phyloP scores from a whole-genome alignment of 2,113 vertebrate genomes.

The Oenanthe oenanthe region DNA sequence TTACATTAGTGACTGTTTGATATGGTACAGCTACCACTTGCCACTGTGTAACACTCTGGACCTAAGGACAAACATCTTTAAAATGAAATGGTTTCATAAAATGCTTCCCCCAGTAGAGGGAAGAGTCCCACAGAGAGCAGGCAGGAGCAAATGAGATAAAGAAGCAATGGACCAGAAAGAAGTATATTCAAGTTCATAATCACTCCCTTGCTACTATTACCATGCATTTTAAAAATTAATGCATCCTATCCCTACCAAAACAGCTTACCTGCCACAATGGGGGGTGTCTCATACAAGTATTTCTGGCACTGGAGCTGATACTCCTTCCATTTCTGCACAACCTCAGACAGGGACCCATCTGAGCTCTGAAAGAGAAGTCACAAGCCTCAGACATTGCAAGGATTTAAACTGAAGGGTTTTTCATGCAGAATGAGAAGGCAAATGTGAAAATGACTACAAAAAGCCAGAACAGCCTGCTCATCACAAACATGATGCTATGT shows the following conservation, averaged over 20 bases:
- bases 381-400: neutral
- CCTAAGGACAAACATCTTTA: neutral
- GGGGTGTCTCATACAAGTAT: slow-evolving; percentile 70
- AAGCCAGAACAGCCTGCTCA: neutral
- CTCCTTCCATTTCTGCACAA: slow-evolving; percentile 81
- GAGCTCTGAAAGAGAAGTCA: slow-evolving; percentile 66
- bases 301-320: slow-evolving; percentile 77
- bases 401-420: neutral
- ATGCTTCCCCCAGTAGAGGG: neutral
- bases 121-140: neutral
- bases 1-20: neutral
- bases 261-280: slow-evolving; percentile 69
- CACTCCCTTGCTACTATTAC: neutral
- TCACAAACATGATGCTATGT: neutral
- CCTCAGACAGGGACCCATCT: slow-evolving; percentile 74
- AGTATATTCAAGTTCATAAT: neutral
- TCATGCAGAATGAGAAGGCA: neutral
- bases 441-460: neutral
- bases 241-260: neutral
- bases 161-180: neutral
- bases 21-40: neutral
- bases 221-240: neutral
- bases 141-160: neutral
- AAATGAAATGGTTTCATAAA: neutral
- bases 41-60: neutral